Evolutionary conservation across 2,113 vertebrate species (phyloP), one percentile per base, ranked within the genome.

Genomic region (Caranx ignobilis): DNA sequence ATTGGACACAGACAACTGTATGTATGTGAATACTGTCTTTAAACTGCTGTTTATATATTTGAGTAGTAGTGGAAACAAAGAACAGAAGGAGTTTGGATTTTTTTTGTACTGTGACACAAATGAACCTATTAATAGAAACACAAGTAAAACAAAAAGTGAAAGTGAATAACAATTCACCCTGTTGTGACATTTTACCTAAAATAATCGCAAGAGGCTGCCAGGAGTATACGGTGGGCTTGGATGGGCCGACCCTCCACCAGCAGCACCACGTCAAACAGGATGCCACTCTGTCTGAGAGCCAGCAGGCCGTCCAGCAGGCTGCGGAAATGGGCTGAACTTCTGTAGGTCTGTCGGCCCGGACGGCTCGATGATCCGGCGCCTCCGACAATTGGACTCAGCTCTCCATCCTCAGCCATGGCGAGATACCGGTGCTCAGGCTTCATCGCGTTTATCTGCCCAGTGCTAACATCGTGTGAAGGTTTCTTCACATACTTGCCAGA

Each of bases 181-280:
- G 16, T 1, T 56, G 52, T 31, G 68, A 35, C 1, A 6, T 56
- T 13, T 75, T 87, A 98, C 98, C 98, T 96, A 93, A 99, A 99
- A 81, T 99, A 99, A 87, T 98, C 96, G 11, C 98, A 99, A 8
- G 97, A 97, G 0, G 98, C 97, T 12, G 98, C 98, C 65, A 99
- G 94, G 0, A 99, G 96, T 68, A 99, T 96, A 1, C 98, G 97
- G 85, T 99, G 98, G 48, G 97, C 97, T 81, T 96, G 94, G 0
- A 99, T 95, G 16, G 96, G 93, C 65, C 92, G 96, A 71, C 95
- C 97, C 59, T 99, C 98, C 47, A 99, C 97, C 56, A 96, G 87
- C 48, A 99, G 95, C 26, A 97, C 96, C 5, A 99, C 98, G 1
- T 99, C 98, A 3, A 97, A 99, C 83, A 99, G 95, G 86, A 96